phyloP scores from a whole-genome alignment of 2,113 vertebrate species.

The Caranx melampygus region DNA sequence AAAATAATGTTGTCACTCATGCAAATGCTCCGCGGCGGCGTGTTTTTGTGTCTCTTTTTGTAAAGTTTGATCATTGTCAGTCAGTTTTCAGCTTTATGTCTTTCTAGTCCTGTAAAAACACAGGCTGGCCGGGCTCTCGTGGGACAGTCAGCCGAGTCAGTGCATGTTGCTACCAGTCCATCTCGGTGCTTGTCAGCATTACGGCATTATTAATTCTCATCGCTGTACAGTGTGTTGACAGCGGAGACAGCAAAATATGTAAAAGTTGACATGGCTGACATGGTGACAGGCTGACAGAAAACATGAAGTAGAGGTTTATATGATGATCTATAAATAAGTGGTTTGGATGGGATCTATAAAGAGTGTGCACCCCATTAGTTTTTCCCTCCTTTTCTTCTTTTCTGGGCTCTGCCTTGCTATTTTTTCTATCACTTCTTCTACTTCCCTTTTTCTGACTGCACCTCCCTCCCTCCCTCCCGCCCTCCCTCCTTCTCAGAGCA shows the following conservation, averaged over 20 bases:
- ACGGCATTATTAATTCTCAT: slow-evolving; percentile 62
- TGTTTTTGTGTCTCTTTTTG: background rate
- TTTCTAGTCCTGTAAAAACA: slow-evolving; percentile 35
- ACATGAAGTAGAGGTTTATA: slow-evolving; percentile 49
- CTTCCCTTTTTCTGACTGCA: slow-evolving; percentile 17
- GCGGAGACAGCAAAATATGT: slow-evolving; percentile 65
- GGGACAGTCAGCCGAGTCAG: slow-evolving; percentile 50
- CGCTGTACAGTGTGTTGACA: slow-evolving; percentile 59
- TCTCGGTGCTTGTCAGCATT: slow-evolving; percentile 64
- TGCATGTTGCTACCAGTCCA: slow-evolving; percentile 47
- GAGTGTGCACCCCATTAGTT: slow-evolving; percentile 63
- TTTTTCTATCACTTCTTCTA: slow-evolving; percentile 20
- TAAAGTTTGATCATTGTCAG: slow-evolving; percentile 33
- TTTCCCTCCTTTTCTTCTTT: slow-evolving; percentile 34
- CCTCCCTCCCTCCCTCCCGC: slow-evolving; percentile 24
- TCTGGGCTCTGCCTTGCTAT: slow-evolving; percentile 35
- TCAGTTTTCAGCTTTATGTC: slow-evolving; percentile 1
- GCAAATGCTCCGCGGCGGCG: background rate
- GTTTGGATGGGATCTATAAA: slow-evolving; percentile 64
- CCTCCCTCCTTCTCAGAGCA: slow-evolving; percentile 26
- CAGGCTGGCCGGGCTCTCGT: slow-evolving; percentile 25
- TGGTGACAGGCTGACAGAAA: slow-evolving; percentile 67
- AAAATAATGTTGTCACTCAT: background rate
- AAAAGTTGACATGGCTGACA: slow-evolving; percentile 69
- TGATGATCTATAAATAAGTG: slow-evolving; percentile 73